Evolutionary conservation across 2,888 invertebrate genomes (phyloP).

Genomic region (Shargacucullia verbasci): DNA sequence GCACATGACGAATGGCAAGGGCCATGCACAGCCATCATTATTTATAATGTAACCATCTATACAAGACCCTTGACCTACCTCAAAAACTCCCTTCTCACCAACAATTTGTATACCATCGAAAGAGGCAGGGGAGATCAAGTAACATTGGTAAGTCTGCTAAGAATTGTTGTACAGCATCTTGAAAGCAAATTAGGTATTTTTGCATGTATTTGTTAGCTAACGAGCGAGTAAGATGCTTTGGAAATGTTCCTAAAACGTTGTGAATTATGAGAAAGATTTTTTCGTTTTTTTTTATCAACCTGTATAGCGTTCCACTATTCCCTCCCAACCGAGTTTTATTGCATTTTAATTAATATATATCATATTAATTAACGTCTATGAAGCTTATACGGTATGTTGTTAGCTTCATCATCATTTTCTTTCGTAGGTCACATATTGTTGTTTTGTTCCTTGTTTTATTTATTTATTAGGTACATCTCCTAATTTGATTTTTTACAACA

Average conservation of each 20-base stretch:
- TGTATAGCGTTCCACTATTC: too few relatives aligned
- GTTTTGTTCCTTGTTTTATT: too few relatives aligned
- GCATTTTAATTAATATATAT: too few relatives aligned
- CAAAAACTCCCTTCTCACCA: slow-evolving; percentile 12
- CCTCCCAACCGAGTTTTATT: too few relatives aligned
- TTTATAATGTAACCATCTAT: slow-evolving; percentile 73
- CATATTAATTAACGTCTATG: too few relatives aligned
- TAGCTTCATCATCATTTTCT: too few relatives aligned
- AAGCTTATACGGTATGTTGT: too few relatives aligned
- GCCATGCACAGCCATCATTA: slow-evolving; percentile 74
- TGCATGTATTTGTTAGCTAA: slow-evolving; percentile 60
- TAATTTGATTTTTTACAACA: too few relatives aligned
- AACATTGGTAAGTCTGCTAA: slow-evolving; percentile 67
- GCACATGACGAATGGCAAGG: slow-evolving; percentile 74
- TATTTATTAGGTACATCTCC: too few relatives aligned
- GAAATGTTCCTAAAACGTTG: slow-evolving; percentile 10
- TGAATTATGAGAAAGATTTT: slow-evolving; percentile 14
- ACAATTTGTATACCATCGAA: slow-evolving; percentile 1
- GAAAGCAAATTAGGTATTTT: slow-evolving; percentile 76
- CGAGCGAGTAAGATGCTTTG: slow-evolving; percentile 54
- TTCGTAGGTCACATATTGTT: too few relatives aligned
- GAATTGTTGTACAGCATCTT: slow-evolving; percentile 77
- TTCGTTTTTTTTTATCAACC: too few relatives aligned
- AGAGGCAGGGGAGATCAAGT: slow-evolving; percentile 53
- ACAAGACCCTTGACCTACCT: slow-evolving; percentile 54